Base-by-base conservation (phyloP, 2,113 vertebrate species). In the Mus spicilegus region DNA sequence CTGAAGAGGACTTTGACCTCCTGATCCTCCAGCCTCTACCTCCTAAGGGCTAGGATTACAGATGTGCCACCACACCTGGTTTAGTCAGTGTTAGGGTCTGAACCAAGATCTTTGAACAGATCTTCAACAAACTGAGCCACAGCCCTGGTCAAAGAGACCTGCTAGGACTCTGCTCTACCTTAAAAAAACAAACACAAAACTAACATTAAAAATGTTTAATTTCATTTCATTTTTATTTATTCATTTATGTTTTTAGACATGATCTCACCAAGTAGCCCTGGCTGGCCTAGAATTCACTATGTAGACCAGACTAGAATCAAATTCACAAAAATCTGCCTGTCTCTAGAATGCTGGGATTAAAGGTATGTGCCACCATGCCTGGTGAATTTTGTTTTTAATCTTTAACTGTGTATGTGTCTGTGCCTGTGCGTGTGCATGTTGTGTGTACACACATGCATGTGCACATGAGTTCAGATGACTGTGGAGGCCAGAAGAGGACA, bases 281-380 rank as follows among this genome's bases (percentile, higher is more conserved):
- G n/a, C 58, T 84, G 56, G 24, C 13, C n/a, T 84, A 84, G 58
- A 84, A 63, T 84, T 61, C 80, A 84, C 80, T 84, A 61, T 16
- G 80, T 39, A 39, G 36, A 82, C 12, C 5, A 39, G 80, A 61
- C n/a, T 82, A 36, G 10, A 61, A 22, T 39, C 22, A 26, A 26
- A 26, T 20, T 39, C 80, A 63, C 81, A 84, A 39, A 84, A 56
- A 39, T 84, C 56, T 28, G 12, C 36, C 54, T 39, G 54, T 36
- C 80, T 82, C 49, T 36, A 36, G 49, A 80, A 51, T 80, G 30
- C 30, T 80, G 49, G 76, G 8, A 19, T 80, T 54, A 80, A 54
- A 54, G 49, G 78, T n/a, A 0, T 81, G 33, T 56, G 33, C 12
- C 28, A 33, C 24, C 14, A 33, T 78, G 46, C 8, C 7, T 54